These are phyloP conservation scores for Gambusia yucatana DNA, from an alignment of 2,797 vertebrate genomes.

Conservation along the genomic window DNA sequence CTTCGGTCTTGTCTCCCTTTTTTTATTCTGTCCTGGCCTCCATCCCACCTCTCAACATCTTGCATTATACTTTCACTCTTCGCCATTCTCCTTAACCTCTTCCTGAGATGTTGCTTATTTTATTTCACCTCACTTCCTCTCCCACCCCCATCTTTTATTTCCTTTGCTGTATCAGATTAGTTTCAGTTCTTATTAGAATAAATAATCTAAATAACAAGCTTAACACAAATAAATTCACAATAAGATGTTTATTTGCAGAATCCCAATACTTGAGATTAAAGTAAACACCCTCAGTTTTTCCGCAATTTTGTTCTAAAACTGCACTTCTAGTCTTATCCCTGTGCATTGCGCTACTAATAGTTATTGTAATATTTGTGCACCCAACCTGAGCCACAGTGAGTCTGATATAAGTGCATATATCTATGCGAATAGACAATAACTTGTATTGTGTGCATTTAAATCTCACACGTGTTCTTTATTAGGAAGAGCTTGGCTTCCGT, in stretches of 20 bases:
- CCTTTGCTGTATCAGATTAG: slow-evolving; percentile 22
- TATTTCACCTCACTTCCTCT: slow-evolving; percentile 2
- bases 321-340: too few relatives aligned
- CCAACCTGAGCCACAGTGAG: too few relatives aligned
- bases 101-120: slow-evolving; percentile 37
- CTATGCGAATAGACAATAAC: too few relatives aligned
- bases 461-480: not conserved
- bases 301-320: too few relatives aligned
- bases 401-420: too few relatives aligned
- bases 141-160: slow-evolving; percentile 17
- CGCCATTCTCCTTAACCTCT: slow-evolving; percentile 36
- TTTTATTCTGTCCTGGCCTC: slow-evolving; percentile 54
- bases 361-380: too few relatives aligned
- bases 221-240: not conserved
- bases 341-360: too few relatives aligned
- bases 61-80: slow-evolving; percentile 48
- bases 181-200: not conserved
- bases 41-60: slow-evolving; percentile 53
- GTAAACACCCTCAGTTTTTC: too few relatives aligned
- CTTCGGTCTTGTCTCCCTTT: slow-evolving; percentile 76
- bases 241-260: not conserved
- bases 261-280: not conserved
- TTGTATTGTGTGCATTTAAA: too few relatives aligned
- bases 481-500: not conserved
- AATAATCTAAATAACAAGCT: not conserved